Conservation (phyloP, 1,140 invertebrate genomes). For the Megathymus violae region DNA sequence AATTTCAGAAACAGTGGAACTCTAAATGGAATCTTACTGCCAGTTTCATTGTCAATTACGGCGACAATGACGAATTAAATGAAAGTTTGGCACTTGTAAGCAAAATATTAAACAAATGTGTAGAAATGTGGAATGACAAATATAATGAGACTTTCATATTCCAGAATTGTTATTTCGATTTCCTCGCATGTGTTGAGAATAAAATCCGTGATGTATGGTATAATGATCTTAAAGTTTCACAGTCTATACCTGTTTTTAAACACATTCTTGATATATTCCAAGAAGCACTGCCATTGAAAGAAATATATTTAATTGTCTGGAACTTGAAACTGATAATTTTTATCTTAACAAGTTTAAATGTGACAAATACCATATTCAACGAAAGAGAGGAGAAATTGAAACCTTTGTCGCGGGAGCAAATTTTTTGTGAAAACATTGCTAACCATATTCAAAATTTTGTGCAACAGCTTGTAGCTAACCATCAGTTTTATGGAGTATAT, state of each 20-base stretch:
- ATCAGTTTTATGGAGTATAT: conserved; percentile 37
- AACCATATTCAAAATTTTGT: conserved; percentile 37
- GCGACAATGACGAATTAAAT: conserved; percentile 38
- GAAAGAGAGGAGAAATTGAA: conserved; percentile 9
- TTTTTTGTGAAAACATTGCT: conserved; percentile 34
- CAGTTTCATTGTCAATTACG: conserved; percentile 46
- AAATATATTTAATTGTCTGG: conserved; percentile 45
- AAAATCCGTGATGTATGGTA: background rate
- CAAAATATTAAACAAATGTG: conserved; percentile 40
- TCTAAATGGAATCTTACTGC: conserved; percentile 51
- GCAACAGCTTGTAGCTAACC: conserved; percentile 38
- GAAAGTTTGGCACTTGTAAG: conserved; percentile 40
- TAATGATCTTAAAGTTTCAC: background rate
- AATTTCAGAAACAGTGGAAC: conserved; percentile 27
- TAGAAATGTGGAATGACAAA: conserved; percentile 42
- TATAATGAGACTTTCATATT: conserved; percentile 34
- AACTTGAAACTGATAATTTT: conserved; percentile 37
- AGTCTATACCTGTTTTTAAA: conserved; percentile 34
- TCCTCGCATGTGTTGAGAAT: conserved; percentile 21
- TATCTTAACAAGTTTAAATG: conserved; percentile 15
- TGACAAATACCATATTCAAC: background rate
- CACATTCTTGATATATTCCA: conserved; percentile 34
- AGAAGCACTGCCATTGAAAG: conserved; percentile 33
- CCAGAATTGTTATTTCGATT: conserved; percentile 25
- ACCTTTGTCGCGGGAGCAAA: background rate